Conservation (phyloP, 2,797 vertebrate genomes). For the Leptoclinus maculatus region DNA sequence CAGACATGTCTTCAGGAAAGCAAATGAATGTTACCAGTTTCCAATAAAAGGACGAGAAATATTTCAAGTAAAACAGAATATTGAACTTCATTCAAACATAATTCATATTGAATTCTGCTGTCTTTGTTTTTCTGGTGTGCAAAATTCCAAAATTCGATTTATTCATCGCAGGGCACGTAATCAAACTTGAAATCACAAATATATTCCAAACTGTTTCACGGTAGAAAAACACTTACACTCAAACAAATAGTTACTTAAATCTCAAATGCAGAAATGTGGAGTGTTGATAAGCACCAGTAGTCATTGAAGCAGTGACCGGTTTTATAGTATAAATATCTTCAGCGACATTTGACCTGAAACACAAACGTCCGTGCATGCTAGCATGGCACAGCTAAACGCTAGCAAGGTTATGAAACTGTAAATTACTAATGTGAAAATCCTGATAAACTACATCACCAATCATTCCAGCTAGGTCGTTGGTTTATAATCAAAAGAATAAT, state of each 20-base stretch:
- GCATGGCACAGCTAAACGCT: constrained; percentile 23
- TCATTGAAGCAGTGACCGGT: background rate
- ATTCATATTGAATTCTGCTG: constrained; percentile 57
- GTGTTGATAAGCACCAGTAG: constrained; percentile 55
- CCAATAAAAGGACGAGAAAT: constrained; percentile 27
- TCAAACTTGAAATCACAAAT: constrained; percentile 39
- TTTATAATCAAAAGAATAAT: constrained; percentile 9
- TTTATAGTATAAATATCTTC: constrained; percentile 50
- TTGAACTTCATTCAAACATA: constrained; percentile 62
- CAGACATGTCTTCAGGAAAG: constrained; percentile 56
- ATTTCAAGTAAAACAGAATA: constrained; percentile 71
- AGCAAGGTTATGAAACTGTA: constrained; percentile 7
- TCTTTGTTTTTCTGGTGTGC: constrained; percentile 56
- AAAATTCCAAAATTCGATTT: constrained; percentile 67
- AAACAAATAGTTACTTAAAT: constrained; percentile 14
- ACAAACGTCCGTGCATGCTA: constrained; percentile 9
- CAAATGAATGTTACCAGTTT: constrained; percentile 44
- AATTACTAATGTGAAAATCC: constrained; percentile 13
- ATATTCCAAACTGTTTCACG: background rate
- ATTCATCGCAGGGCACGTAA: constrained; percentile 28
- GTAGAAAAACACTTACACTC: constrained; percentile 26
- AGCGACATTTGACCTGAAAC: constrained; percentile 64
- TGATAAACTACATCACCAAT: constrained; percentile 32
- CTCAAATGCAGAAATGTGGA: constrained; percentile 23
- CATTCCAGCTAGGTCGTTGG: background rate